Evolutionary conservation across 2,888 invertebrate genomes (phyloP), one percentile per base, ranked within the genome.

Genomic region (Pachycephus smyrnensis): DNA sequence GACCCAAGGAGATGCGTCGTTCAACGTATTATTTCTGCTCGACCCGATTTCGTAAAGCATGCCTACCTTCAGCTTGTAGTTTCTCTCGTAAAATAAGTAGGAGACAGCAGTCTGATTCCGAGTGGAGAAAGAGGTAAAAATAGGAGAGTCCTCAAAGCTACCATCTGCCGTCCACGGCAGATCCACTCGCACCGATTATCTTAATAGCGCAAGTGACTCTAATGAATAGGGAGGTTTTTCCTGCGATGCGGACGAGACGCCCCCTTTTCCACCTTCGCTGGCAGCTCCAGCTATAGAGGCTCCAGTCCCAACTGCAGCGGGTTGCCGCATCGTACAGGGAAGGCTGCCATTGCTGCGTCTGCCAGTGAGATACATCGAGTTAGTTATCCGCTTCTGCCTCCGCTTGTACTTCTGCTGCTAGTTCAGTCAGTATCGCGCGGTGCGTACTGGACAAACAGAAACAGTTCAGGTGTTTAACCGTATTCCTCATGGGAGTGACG

Each of bases 161-260:
- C 80, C 82, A 83, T 83, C 81, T 82, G 82, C 79, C 69, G 69
- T 69, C 79, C 82, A 83, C 85, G 15, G 73, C 15, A 73, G 76
- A 76, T 76, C 74, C 73, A 31, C 73, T 71, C 6, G 69, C 73
- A 82, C 84, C 88, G 88, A 89, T 90, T 89, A 89, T 88, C 87
- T 89, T 89, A 89, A 90, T 89, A 89, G 88, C 89, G 86, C 87
- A 87, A 88, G 87, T 85, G 84, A 85, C 87, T 89, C 88, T 90
- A 90, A 90, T 90, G 90, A 90, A 90, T 89, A 88, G 89, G 86
- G 84, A 85, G 84, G 86, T 90, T 90, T 89, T 89, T 88, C 85
- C 84, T 75, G 76, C 69, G 55, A 33, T 75, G 82, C 75, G 77
- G 77, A 40, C 40, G 15, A 40, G 40, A 40, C 40, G 40, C 40